phyloP scores from a whole-genome alignment of 2,113 vertebrate species.

The Oenanthe oenanthe region DNA sequence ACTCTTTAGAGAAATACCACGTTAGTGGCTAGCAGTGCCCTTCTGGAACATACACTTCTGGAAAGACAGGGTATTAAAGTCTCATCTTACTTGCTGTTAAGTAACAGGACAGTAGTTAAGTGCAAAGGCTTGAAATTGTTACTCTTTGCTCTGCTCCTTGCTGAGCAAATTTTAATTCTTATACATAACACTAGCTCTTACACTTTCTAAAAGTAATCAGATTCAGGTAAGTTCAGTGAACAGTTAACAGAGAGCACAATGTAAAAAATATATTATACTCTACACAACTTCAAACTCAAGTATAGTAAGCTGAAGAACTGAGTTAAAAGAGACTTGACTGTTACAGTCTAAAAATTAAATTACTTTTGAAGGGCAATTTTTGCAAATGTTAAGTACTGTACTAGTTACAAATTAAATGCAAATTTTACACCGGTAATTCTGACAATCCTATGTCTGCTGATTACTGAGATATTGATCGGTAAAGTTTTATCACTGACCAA shows the following conservation, averaged over 20 bases:
- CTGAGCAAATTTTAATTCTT: background rate
- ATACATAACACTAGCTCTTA: background rate
- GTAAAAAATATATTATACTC: background rate
- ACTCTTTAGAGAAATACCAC: background rate
- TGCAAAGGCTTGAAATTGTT: background rate
- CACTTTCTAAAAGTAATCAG: background rate
- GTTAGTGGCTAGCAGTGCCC: background rate
- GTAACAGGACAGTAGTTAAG: background rate
- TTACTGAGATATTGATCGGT: background rate
- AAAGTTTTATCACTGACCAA: background rate
- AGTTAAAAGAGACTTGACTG: background rate
- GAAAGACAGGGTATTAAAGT: background rate
- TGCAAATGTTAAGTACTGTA: background rate
- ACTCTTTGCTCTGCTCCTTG: background rate
- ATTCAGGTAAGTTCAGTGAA: background rate
- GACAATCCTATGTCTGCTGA: background rate
- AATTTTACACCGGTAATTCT: background rate
- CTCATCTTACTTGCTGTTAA: background rate
- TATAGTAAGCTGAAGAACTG: background rate
- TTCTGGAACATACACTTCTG: background rate
- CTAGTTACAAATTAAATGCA: background rate
- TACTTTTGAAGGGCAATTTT: background rate
- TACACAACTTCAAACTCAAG: background rate
- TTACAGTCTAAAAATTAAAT: background rate
- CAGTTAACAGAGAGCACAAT: background rate